Evolutionary conservation across 2,113 vertebrate genomes (phyloP).

Genomic region (Pomatorhinus ruficollis): DNA sequence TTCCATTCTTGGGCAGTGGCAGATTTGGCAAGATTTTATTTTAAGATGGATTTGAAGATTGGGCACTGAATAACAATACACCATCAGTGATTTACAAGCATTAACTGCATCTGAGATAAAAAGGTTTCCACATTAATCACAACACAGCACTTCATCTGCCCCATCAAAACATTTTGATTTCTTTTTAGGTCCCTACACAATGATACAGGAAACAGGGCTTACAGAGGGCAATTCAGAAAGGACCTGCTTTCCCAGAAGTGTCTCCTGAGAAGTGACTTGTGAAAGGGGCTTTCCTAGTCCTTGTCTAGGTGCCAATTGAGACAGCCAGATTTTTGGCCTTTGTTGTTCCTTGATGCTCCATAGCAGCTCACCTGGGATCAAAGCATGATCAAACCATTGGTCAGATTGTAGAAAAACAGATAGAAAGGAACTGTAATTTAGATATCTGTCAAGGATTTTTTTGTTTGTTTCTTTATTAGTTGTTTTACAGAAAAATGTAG

Average conservation of each 20-base stretch:
- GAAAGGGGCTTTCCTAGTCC: neutral
- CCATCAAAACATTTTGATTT: neutral
- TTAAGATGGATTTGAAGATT: conserved; percentile 10
- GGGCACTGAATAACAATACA: neutral
- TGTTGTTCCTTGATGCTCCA: neutral
- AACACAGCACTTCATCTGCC: neutral
- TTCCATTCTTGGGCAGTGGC: conserved; percentile 14
- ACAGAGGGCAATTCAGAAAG: neutral
- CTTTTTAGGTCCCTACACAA: neutral
- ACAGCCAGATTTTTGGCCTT: neutral
- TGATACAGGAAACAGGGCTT: neutral
- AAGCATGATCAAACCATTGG: neutral
- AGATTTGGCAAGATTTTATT: conserved; percentile 1
- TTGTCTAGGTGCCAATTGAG: neutral
- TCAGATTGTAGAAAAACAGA: neutral
- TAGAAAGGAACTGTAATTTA: neutral
- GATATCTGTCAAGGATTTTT: neutral
- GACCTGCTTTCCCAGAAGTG: neutral
- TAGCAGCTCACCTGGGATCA: neutral
- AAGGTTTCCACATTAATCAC: conserved; percentile 1
- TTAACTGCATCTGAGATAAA: neutral
- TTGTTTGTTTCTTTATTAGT: neutral
- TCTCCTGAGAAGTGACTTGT: neutral
- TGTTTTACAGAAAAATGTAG: neutral
- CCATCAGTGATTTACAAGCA: neutral